These are phyloP conservation scores for Lycaon pictus DNA, from an alignment of 2,113 vertebrate species.

Conservation along the genomic window DNA sequence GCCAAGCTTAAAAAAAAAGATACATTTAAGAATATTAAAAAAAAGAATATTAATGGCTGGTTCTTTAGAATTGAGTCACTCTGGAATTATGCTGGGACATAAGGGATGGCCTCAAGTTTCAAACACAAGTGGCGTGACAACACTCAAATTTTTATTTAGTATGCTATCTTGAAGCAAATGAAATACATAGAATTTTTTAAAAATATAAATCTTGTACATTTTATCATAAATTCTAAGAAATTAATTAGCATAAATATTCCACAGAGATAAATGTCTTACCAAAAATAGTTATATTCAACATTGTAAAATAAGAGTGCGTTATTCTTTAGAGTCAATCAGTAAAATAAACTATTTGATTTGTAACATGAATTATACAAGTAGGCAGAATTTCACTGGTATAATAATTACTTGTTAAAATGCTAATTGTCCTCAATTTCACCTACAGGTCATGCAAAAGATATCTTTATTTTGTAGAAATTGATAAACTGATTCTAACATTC, in stretches of 20 bases:
- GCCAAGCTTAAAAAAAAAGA: background rate
- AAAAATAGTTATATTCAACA: constrained; percentile 43
- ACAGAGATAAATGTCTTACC: constrained; percentile 55
- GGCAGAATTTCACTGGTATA: background rate
- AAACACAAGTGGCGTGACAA: background rate
- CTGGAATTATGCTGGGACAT: background rate
- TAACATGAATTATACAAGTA: constrained; percentile 22
- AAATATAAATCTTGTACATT: background rate
- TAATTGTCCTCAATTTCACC: constrained; percentile 8
- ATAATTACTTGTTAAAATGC: background rate
- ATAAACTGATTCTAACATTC: background rate
- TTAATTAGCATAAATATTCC: constrained; percentile 47
- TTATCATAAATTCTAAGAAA: constrained; percentile 52
- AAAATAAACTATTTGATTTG: background rate
- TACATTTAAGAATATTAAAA: background rate
- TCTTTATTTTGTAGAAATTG: background rate
- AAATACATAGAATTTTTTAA: background rate
- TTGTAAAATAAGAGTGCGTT: constrained; percentile 15
- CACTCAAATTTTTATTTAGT: background rate
- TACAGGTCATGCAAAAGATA: background rate
- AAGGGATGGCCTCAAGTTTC: background rate
- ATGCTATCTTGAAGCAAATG: constrained; percentile 36
- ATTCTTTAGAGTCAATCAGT: background rate
- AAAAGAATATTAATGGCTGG: background rate
- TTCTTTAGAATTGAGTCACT: background rate